Base-by-base conservation (phyloP, 2,797 vertebrate genomes). In the Anguilla obscura region DNA sequence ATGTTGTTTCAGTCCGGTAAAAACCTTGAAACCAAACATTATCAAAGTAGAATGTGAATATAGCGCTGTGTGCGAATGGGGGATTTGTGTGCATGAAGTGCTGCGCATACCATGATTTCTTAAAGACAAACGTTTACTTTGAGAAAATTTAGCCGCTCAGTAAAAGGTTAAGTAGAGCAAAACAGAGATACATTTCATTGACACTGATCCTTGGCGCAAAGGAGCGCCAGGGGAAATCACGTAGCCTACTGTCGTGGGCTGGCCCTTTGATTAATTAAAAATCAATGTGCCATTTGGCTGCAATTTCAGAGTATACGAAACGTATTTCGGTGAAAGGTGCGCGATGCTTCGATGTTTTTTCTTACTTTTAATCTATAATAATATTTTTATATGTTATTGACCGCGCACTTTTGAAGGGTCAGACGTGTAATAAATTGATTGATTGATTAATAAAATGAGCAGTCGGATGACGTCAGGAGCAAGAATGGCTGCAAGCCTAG, bases 201-300 rank as follows among this genome's bases (percentile, higher is more conserved):
- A 96, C 96, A 95, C 95, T 96, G 96, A 97, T 97, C 94, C 96
- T 95, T 94, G 94, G 94, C 93, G 95, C 94, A 94, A 96, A 96
- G 93, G 93, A 95, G 95, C 92, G 95, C 92, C 96, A 95, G 89
- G 97, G 96, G 96, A 97, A 97, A 97, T 97, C 97, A 97, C 86
- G 85, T 95, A 58, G 3, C 56, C 56, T 58, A 95, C 93, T 92
- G 90, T 91, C 86, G 86, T 89, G 88, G 86, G 91, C 89, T 87
- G 90, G 63, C 80, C 92, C 88, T 85, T 93, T 96, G 96, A 97
- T 96, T 94, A 95, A 97, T 96, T 94, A 94, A 95, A 96, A 97
- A 97, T 97, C 96, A 97, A 97, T 97, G 95, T 84, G 92, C 92
- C 92, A 93, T n/a, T n/a, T n/a, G n/a, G n/a, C n/a, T n/a, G n/a